Base-by-base conservation (phyloP, 2,797 vertebrate genomes). In the Rhinatrema bivittatum region DNA sequence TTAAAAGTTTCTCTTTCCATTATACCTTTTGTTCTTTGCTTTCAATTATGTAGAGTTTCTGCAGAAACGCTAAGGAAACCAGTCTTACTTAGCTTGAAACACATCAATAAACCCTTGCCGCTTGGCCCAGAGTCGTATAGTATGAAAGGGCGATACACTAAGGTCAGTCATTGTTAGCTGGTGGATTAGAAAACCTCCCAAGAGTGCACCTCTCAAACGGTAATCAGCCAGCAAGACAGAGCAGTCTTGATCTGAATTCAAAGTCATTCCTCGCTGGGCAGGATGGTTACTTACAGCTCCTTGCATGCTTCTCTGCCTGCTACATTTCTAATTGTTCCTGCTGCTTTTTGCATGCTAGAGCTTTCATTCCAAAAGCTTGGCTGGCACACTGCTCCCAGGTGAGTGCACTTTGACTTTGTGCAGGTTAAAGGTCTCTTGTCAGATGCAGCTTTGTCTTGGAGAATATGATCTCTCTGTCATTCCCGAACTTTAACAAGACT, bases 21-120 rank as follows among this genome's bases (percentile, higher is more conserved):
- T 50, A 46, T 50, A 46, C 28, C 39, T 46, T 47, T 39, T 50
- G 27, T 50, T 50, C 23, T 40, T 25, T 50, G 64, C 47, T 58
- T 67, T 42, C 57, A 31, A 4, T 11, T 38, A 72, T 72, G 58
- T 70, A 68, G 50, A 42, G 37, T 73, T 76, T 71, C 68, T 72
- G 62, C 51, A 61, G 42, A 67, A 71, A 65, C 49, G 56, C 55
- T 68, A 20, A 60, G 56, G 60, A 73, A 73, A 66, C 56, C 44
- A 55, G 6, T 31, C 55, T 84, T 76, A 86, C 83, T 78, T 77
- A 85, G 68, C 37, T 61, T 69, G 64, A 76, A 83, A 82, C 75
- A 79, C 73, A 72, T 62, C 77, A 73, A 63, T 73, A 75, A 68
- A 63, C 57, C 46, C 62, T 45, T 69, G 65, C 69, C 78, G 56